Percentiles rank a stretch among this genome's conserved stretches.
Conservation (phyloP, 2,797 vertebrate genomes). For the Cryptoblepharus egeriae region DNA sequence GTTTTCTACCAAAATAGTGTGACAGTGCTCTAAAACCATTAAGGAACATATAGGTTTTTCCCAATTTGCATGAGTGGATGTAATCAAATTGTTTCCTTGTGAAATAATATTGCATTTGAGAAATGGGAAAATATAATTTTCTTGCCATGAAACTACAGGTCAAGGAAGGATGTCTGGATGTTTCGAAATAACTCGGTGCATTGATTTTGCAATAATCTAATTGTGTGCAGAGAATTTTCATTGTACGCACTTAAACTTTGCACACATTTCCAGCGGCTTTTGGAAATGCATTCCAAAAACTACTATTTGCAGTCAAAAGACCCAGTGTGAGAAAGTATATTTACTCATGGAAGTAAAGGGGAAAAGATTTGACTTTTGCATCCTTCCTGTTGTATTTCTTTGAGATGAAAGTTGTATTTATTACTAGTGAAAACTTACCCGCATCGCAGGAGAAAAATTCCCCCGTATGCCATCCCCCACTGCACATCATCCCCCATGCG, state of each 20-base stretch:
- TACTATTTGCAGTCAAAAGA: conserved; percentile 30
- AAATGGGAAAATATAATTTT: not conserved
- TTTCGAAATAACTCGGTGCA: not conserved
- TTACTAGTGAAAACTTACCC: no score
- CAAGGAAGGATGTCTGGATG: not conserved
- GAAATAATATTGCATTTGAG: not conserved
- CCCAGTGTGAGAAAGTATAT: not conserved
- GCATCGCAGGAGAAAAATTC: no score
- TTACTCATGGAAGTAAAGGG: not conserved
- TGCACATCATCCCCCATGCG: no score
- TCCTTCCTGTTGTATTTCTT: not conserved
- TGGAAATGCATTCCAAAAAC: conserved; percentile 17
- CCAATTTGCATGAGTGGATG: not conserved
- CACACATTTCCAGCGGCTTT: not conserved
- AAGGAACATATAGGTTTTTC: not conserved
- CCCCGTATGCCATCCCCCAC: no score
- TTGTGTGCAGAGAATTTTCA: not conserved
- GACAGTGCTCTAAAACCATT: not conserved
- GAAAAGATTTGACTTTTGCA: conserved; percentile 18
- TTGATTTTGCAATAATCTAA: not conserved
- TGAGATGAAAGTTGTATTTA: not conserved
- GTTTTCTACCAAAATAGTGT: no score
- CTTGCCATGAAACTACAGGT: not conserved
- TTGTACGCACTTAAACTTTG: conserved; percentile 19
- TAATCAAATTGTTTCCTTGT: not conserved